These are phyloP conservation scores for Malurus leucopterus DNA, from an alignment of 2,797 vertebrate species.

Conservation along the genomic window DNA sequence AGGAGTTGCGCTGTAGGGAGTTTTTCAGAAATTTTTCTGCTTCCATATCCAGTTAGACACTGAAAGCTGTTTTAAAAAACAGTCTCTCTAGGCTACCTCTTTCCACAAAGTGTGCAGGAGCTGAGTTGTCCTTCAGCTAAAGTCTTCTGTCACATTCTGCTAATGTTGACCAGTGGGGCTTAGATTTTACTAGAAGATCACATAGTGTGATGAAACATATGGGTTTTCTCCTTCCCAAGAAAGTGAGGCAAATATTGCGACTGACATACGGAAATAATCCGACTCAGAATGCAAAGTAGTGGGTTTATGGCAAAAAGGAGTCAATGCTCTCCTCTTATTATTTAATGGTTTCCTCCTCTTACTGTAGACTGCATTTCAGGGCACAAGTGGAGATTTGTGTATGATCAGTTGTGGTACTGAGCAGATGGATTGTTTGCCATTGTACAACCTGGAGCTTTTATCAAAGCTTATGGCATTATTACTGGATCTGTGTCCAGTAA, in stretches of 20 bases:
- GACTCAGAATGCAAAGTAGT: neutral
- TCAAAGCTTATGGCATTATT: neutral
- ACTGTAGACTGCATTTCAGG: accelerated
- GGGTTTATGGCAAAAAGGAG: neutral
- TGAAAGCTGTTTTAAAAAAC: neutral
- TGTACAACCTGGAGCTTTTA: neutral
- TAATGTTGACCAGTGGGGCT: neutral
- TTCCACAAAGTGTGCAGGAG: neutral
- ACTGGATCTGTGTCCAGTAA: neutral
- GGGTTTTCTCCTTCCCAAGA: accelerated
- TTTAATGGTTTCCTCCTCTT: neutral
- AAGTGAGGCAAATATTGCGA: neutral
- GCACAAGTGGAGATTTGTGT: neutral
- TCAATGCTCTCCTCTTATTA: neutral
- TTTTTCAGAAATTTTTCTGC: neutral
- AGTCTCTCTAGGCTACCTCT: neutral
- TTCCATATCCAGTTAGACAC: neutral
- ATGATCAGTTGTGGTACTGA: neutral
- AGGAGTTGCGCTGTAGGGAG: neutral
- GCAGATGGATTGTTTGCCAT: neutral
- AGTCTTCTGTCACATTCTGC: neutral
- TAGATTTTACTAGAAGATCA: neutral
- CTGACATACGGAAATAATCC: neutral
- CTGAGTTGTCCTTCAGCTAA: neutral
- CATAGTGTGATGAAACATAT: accelerated